Evolutionary conservation across 2,797 vertebrate genomes (phyloP).

Genomic region (Phrynocephalus vlangalii): DNA sequence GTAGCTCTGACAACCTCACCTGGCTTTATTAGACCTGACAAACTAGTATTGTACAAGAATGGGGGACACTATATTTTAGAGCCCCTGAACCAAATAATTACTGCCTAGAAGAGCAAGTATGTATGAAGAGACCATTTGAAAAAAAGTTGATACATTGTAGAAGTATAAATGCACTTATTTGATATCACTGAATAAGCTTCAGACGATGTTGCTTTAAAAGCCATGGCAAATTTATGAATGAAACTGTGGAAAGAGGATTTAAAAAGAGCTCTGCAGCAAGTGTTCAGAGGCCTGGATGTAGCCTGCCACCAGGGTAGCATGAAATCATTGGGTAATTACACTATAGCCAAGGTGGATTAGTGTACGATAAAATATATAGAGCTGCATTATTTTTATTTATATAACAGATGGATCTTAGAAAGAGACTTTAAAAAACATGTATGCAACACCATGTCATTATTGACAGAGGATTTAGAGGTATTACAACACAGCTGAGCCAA

Average conservation of each 20-base stretch:
- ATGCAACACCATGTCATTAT: constrained; percentile 65
- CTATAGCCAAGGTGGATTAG: constrained; percentile 69
- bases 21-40: no score
- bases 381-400: constrained; percentile 76
- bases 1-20: no score
- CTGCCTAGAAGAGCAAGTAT: not conserved
- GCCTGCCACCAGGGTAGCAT: constrained; percentile 75
- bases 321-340: constrained; percentile 77
- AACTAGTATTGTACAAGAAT: no score
- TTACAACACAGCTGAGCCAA: constrained; percentile 52
- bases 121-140: constrained; percentile 37
- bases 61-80: no score
- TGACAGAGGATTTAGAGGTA: constrained; percentile 73
- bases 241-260: constrained; percentile 73
- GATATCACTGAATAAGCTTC: constrained; percentile 78
- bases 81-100: not conserved
- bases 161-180: constrained; percentile 71
- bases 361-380: constrained; percentile 71
- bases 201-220: constrained; percentile 78
- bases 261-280: constrained; percentile 75
- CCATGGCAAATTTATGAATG: constrained; percentile 79
- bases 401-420: constrained; percentile 72
- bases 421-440: constrained; percentile 47
- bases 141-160: constrained; percentile 59
- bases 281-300: constrained; percentile 70